A percentile compares a stretch with the other conserved stretches of the same genome.
These are phyloP conservation scores for Lepidurus apus DNA, from an alignment of 1,140 invertebrate species.

Conservation along the genomic window DNA sequence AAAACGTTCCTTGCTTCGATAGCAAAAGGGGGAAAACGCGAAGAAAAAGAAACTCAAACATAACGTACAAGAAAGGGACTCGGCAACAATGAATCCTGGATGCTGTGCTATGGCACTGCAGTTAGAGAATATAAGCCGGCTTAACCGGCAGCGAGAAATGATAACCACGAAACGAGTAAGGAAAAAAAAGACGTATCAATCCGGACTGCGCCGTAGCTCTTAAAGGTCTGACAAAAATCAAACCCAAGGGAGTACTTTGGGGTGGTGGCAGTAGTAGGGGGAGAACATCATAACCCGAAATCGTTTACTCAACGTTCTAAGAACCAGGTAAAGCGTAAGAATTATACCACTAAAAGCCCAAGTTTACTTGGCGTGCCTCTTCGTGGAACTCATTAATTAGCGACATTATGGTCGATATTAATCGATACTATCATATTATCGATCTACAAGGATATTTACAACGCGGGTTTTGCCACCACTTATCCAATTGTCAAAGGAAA, in stretches of 20 bases:
- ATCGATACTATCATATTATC: too few relatives aligned
- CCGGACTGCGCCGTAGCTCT: neutral
- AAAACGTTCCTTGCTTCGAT: neutral
- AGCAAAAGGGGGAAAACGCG: neutral
- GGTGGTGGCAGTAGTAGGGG: neutral
- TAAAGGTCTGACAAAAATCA: neutral
- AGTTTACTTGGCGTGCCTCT: too few relatives aligned
- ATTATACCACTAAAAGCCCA: too few relatives aligned
- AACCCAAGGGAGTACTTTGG: neutral
- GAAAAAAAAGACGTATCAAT: neutral
- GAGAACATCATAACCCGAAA: neutral
- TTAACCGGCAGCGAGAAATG: neutral
- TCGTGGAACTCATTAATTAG: too few relatives aligned
- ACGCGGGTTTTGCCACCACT: too few relatives aligned
- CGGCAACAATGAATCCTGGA: neutral
- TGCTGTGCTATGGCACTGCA: neutral
- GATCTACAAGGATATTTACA: too few relatives aligned
- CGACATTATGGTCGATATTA: too few relatives aligned
- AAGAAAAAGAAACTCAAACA: slow-evolving; percentile 1
- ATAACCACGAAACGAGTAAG: neutral
- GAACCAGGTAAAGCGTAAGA: neutral
- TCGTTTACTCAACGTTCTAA: neutral
- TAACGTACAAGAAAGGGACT: too few relatives aligned
- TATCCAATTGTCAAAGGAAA: too few relatives aligned
- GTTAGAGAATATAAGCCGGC: neutral